Percentiles rank a stretch among this genome's conserved stretches.
Conservation (phyloP, 37 sponge, comb jelly and placozoan genomes). For the Axinella damicornis region DNA sequence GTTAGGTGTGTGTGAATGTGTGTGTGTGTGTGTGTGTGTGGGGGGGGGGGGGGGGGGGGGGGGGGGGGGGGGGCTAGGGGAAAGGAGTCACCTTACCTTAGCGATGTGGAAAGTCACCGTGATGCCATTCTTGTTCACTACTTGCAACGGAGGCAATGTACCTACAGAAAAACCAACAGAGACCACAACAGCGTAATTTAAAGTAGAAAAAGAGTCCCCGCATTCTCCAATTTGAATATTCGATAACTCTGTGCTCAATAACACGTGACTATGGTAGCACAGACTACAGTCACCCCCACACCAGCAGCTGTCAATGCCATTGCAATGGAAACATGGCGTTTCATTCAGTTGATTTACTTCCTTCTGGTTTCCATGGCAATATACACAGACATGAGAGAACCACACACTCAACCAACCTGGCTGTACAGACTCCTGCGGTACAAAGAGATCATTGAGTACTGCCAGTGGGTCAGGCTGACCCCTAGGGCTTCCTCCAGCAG, state of each 20-base stretch:
- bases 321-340: too few relatives aligned
- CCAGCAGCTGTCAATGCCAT: too few relatives aligned
- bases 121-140: conserved; percentile 71
- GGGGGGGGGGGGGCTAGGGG: not conserved
- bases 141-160: conserved; percentile 63
- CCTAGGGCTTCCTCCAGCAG: not conserved
- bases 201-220: too few relatives aligned
- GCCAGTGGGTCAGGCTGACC: conserved; percentile 25
- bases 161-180: conserved; percentile 56
- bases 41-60: not conserved
- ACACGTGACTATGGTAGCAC: too few relatives aligned
- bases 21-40: too few relatives aligned
- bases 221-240: too few relatives aligned
- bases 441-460: conserved; percentile 46
- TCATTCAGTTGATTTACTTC: too few relatives aligned
- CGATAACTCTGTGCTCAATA: too few relatives aligned
- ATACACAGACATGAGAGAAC: too few relatives aligned
- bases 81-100: conserved; percentile 45
- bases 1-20: not conserved
- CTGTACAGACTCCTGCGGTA: conserved; percentile 70
- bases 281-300: too few relatives aligned
- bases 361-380: too few relatives aligned
- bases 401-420: conserved; percentile 68
- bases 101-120: conserved; percentile 71
- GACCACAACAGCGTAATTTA: too few relatives aligned